Base-by-base conservation (phyloP, 2,888 invertebrate genomes). In the Andrena chrysosceles region DNA sequence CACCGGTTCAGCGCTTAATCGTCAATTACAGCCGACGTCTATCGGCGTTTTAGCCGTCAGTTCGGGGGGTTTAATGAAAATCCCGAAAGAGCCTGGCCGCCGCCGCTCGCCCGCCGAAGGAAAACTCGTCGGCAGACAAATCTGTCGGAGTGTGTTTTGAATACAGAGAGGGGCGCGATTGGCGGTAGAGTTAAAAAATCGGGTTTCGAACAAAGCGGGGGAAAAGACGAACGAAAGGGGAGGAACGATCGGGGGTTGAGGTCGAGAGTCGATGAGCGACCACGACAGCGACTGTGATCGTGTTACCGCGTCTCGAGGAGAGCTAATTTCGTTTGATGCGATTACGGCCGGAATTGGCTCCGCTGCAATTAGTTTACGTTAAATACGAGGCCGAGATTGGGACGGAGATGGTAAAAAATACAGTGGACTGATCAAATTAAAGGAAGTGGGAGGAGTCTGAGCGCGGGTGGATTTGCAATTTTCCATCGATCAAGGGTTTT, bases 241-340 rank as follows among this genome's bases (percentile, higher is more conserved):
- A 66, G 13, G 59, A 13, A 10, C 31, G 31, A 35, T 52, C 63
- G 68, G 56, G 56, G 20, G n/a, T 56, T 26, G 23, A 74, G 23
- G 31, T 26, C 59, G 49, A 33, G 33, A 23, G 29, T 59, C 20
- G 31, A 64, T 52, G 35, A 52, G 49, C 20, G 20, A 64, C 63
- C 63, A 8, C 69, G 64, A 54, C 56, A 72, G 26, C 59, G 67
- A 35, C 29, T n/a, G 49, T 54, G 68, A 82, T 76, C 31, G 62
- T 67, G 79, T 72, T 64, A 75, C 60, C 52, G 66, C 67, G 35
- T 35, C 62, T 67, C 70, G 68, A 70, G 33, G 23, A 49, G 26
- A 56, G 63, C 66, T 83, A 85, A 86, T 86, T 86, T 81, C 69
- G 31, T 35, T 29, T 83, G 85, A 87, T 63, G 66, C 64, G 67